phyloP scores from a whole-genome alignment of 2,888 invertebrate genomes.

The Aproaerema taeniolella region DNA sequence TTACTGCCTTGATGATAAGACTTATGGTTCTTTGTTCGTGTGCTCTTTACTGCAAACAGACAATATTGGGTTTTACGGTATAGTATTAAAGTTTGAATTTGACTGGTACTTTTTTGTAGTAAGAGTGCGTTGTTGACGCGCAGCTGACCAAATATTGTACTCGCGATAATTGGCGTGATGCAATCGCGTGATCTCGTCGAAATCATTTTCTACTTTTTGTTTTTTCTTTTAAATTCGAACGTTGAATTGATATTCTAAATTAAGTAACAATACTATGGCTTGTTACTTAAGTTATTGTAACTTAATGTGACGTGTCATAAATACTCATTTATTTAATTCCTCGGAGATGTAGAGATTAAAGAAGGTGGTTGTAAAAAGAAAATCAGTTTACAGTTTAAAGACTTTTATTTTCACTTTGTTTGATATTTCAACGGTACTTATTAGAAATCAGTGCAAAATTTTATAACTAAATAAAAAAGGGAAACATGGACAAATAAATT shows the following conservation, averaged over 20 bases:
- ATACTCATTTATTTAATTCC: too few relatives aligned
- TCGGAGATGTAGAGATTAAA: too few relatives aligned
- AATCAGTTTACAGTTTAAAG: slow-evolving; percentile 21
- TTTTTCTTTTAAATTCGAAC: neutral
- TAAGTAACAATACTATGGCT: too few relatives aligned
- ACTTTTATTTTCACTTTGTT: slow-evolving; percentile 57
- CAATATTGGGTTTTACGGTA: too few relatives aligned
- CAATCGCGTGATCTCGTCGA: slow-evolving; percentile 63
- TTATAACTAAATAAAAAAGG: slow-evolving; percentile 52
- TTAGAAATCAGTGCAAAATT: slow-evolving; percentile 63
- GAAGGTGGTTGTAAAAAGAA: slow-evolving; percentile 16
- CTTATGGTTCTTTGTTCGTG: slow-evolving; percentile 33
- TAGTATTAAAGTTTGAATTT: neutral
- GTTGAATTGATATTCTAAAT: neutral
- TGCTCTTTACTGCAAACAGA: too few relatives aligned
- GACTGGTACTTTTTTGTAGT: slow-evolving; percentile 13
- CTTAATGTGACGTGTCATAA: too few relatives aligned
- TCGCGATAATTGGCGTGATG: slow-evolving; percentile 74
- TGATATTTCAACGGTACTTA: slow-evolving; percentile 51
- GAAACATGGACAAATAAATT: slow-evolving; percentile 41
- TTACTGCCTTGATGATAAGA: slow-evolving; percentile 32
- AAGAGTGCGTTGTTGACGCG: slow-evolving; percentile 36
- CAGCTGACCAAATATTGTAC: slow-evolving; percentile 77
- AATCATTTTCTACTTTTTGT: slow-evolving; percentile 15
- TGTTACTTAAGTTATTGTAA: too few relatives aligned